These are phyloP conservation scores for Sinotaia quadrata DNA, from an alignment of 2,888 invertebrate genomes.

Conservation along the genomic window DNA sequence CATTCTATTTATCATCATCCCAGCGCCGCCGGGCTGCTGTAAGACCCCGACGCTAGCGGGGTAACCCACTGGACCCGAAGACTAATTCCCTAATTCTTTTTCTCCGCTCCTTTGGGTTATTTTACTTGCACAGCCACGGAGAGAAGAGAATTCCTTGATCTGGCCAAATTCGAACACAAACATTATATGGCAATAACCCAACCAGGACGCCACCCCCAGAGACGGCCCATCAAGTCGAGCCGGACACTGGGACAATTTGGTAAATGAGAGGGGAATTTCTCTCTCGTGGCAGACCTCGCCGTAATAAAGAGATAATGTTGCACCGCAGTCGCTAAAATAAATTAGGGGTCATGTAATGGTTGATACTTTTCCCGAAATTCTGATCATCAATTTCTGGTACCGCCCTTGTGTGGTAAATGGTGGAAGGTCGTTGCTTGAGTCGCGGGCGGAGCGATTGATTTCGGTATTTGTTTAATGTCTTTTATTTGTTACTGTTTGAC, in stretches of 20 bases:
- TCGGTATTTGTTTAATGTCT: background rate
- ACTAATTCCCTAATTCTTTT: slow-evolving; percentile 30
- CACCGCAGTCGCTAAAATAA: slow-evolving; percentile 26
- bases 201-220: slow-evolving; percentile 6
- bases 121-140: slow-evolving; percentile 30
- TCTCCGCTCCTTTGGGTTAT: slow-evolving; percentile 25
- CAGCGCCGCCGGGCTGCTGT: background rate
- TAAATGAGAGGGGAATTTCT: slow-evolving; percentile 28
- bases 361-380: slow-evolving; percentile 26
- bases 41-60: background rate
- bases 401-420: background rate
- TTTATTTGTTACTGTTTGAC: background rate
- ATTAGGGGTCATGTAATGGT: slow-evolving; percentile 31
- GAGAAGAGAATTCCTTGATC: slow-evolving; percentile 27
- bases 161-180: slow-evolving; percentile 29
- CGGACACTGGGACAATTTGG: slow-evolving; percentile 30
- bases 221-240: slow-evolving; percentile 8
- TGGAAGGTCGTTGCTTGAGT: background rate
- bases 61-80: slow-evolving; percentile 14
- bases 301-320: slow-evolving; percentile 30
- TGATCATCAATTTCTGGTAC: slow-evolving; percentile 26
- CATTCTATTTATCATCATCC: background rate
- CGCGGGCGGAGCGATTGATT: background rate
- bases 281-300: slow-evolving; percentile 9
- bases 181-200: slow-evolving; percentile 28